phyloP scores from a whole-genome alignment of 2,113 vertebrate genomes.

The Ctenodactylus gundi region DNA sequence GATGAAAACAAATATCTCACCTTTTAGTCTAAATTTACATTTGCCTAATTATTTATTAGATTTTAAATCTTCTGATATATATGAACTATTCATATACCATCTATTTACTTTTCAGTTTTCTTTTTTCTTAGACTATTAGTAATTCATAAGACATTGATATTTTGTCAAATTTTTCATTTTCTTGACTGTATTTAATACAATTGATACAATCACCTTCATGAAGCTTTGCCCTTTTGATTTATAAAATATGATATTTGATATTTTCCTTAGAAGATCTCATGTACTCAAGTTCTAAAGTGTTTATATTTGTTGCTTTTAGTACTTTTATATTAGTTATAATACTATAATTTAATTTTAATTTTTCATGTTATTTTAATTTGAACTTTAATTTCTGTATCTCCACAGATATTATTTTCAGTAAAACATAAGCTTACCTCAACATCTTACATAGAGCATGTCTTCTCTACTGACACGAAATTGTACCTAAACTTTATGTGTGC shows the following conservation, averaged over 20 bases:
- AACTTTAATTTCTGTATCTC: neutral
- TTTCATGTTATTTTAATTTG: neutral
- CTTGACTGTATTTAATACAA: neutral
- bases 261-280: neutral
- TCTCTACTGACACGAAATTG: neutral
- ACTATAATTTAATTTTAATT: neutral
- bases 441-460: neutral
- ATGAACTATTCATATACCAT: neutral
- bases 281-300: neutral
- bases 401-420: neutral
- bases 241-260: neutral
- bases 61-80: neutral
- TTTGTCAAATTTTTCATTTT: neutral
- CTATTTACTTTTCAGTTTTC: neutral
- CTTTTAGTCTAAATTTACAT: neutral
- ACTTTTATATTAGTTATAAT: neutral
- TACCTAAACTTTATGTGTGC: neutral
- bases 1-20: neutral
- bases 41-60: neutral
- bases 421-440: too few relatives aligned
- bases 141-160: neutral
- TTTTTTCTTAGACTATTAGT: neutral
- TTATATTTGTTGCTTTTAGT: neutral
- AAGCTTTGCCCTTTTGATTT: neutral
- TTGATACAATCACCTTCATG: neutral